phyloP scores from a whole-genome alignment of 1,140 invertebrate species.

The Metaphire vulgaris region DNA sequence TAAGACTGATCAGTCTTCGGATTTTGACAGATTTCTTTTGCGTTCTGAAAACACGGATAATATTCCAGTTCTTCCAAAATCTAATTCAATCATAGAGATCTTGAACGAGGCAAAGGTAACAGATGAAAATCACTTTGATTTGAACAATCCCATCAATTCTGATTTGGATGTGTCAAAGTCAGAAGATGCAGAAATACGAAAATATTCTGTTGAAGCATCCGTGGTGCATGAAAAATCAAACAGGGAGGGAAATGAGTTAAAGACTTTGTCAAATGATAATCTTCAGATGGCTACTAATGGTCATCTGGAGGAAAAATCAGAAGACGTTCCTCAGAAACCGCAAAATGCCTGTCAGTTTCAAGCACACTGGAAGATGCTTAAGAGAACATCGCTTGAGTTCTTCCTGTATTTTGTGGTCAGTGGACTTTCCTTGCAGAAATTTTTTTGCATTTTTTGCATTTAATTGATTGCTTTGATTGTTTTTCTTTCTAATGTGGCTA shows the following conservation, averaged over 20 bases:
- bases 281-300: background rate
- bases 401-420: constrained; percentile 11
- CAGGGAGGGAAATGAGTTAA: background rate
- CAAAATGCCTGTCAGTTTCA: constrained; percentile 16
- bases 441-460: background rate
- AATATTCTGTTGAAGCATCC: background rate
- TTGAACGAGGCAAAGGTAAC: background rate
- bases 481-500: no score
- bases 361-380: constrained; percentile 13
- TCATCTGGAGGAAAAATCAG: background rate
- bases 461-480: no score
- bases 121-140: background rate
- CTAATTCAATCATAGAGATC: background rate
- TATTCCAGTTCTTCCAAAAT: background rate
- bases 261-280: background rate
- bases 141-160: background rate
- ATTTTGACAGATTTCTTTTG: background rate
- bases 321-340: background rate
- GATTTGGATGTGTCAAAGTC: background rate
- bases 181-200: constrained; percentile 2
- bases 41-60: background rate
- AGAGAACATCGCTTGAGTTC: constrained; percentile 8
- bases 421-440: background rate
- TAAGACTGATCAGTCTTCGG: background rate
- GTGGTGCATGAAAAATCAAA: background rate